Evolutionary conservation across 92 coral and sea anemone genomes (phyloP).

Genomic region (Umimayanthus chanpuru): DNA sequence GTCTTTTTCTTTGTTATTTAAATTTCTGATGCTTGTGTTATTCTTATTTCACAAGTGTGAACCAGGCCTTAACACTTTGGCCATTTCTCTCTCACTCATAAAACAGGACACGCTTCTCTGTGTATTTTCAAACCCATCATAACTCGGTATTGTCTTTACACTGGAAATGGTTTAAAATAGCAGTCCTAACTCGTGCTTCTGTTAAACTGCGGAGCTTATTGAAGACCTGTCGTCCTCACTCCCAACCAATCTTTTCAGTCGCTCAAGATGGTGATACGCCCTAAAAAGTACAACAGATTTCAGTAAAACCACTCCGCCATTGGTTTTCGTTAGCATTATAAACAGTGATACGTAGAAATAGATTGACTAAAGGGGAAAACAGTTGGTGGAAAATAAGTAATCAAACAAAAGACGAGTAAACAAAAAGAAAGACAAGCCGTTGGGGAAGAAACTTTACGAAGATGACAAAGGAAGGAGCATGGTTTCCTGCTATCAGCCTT

Average conservation of each 20-base stretch:
- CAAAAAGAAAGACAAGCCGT: too few species aligned
- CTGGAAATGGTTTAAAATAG: neutral
- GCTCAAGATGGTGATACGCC: conserved; percentile 96
- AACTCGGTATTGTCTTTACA: neutral
- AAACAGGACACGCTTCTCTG: neutral
- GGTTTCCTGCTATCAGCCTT: too few species aligned
- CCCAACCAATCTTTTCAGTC: conserved; percentile 92
- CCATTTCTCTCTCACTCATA: conserved; percentile 19
- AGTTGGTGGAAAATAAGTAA: neutral
- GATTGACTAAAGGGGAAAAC: neutral
- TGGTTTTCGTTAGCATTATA: neutral
- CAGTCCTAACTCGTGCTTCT: neutral
- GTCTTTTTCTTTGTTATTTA: too few species aligned
- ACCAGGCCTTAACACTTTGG: neutral
- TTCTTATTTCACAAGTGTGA: too few species aligned
- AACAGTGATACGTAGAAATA: neutral
- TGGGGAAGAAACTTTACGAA: too few species aligned
- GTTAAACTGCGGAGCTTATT: conserved; percentile 63
- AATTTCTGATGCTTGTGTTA: too few species aligned
- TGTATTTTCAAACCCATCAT: conserved; percentile 10
- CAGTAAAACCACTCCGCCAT: neutral
- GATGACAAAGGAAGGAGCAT: too few species aligned
- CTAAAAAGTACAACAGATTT: conserved; percentile 45
- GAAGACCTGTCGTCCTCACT: conserved; percentile 87
- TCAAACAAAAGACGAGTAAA: too few species aligned